A percentile compares a stretch with the other conserved stretches of the same genome.
These are phyloP conservation scores for Euphysa ruthae DNA, from an alignment of 30 jellyfish, hydroid and myxozoan species.

Conservation along the genomic window DNA sequence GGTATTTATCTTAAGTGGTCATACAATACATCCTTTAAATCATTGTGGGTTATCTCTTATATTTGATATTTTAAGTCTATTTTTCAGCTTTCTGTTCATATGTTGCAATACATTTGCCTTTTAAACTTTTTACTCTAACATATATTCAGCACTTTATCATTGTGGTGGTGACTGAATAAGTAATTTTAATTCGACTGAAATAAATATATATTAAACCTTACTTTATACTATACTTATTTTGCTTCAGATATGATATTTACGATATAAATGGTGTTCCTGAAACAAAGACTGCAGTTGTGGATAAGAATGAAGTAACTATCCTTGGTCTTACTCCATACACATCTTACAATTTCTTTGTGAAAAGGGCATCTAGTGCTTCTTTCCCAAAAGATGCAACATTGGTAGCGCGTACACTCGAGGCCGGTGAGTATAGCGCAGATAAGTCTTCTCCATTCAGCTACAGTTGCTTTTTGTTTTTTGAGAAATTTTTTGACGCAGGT, in stretches of 20 bases:
- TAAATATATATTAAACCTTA: neutral
- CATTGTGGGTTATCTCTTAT: no score
- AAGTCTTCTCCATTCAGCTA: neutral
- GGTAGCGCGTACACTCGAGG: conserved; percentile 38
- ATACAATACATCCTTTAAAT: no score
- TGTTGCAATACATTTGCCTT: no score
- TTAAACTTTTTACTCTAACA: no score
- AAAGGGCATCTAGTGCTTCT: conserved; percentile 24
- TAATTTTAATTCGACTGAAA: no score
- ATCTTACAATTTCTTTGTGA: conserved; percentile 37
- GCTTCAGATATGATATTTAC: conserved; percentile 26
- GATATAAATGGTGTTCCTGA: conserved; percentile 52
- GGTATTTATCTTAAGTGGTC: no score
- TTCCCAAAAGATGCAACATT: conserved; percentile 41
- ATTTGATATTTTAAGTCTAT: no score
- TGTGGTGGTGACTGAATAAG: no score
- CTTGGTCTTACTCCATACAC: conserved; percentile 67
- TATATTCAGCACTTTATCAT: no score
- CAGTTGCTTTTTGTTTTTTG: no score
- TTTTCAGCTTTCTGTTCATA: no score
- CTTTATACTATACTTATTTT: neutral
- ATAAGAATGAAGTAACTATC: conserved; percentile 15
- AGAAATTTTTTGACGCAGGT: no score
- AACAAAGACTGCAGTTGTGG: conserved; percentile 13
- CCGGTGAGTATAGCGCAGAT: conserved; percentile 16